These are phyloP conservation scores for Brachyalestes nurse DNA, from an alignment of 2,797 vertebrate species.

Conservation along the genomic window DNA sequence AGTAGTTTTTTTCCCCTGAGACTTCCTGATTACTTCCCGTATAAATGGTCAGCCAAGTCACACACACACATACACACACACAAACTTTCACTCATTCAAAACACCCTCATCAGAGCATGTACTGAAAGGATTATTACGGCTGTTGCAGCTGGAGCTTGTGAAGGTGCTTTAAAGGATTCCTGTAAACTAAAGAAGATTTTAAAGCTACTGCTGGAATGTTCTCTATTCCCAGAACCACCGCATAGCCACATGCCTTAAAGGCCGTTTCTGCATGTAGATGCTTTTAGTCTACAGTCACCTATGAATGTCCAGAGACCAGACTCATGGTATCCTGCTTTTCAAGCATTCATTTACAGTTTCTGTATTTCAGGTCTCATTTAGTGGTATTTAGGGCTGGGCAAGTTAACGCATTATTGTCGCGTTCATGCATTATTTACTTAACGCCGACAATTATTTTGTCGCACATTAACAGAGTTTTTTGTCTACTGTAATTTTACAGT, in stretches of 20 bases:
- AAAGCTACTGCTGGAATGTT: constrained; percentile 32
- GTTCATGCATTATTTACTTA: too few species aligned
- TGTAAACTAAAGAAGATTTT: constrained; percentile 40
- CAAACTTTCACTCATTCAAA: constrained; percentile 20
- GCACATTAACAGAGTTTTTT: too few species aligned
- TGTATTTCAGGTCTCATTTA: neutral
- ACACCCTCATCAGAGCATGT: constrained; percentile 23
- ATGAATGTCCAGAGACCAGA: neutral
- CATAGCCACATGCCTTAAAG: constrained; percentile 1
- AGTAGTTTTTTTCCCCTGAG: constrained; percentile 6
- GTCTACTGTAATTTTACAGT: too few species aligned
- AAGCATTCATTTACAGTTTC: neutral
- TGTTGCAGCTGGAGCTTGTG: constrained; percentile 28
- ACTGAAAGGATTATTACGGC: constrained; percentile 46
- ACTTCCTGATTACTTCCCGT: constrained; percentile 26
- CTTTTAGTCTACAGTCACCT: too few species aligned
- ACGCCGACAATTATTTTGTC: too few species aligned
- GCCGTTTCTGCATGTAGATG: neutral
- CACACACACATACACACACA: constrained; percentile 27
- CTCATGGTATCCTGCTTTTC: neutral
- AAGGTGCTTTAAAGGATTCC: constrained; percentile 47
- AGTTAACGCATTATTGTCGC: too few species aligned
- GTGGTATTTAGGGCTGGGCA: too few species aligned
- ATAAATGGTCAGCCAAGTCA: constrained; percentile 17
- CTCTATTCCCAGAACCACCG: constrained; percentile 11